Evolutionary conservation across 2,888 invertebrate genomes (phyloP).

Genomic region (Anoncus sp.): DNA sequence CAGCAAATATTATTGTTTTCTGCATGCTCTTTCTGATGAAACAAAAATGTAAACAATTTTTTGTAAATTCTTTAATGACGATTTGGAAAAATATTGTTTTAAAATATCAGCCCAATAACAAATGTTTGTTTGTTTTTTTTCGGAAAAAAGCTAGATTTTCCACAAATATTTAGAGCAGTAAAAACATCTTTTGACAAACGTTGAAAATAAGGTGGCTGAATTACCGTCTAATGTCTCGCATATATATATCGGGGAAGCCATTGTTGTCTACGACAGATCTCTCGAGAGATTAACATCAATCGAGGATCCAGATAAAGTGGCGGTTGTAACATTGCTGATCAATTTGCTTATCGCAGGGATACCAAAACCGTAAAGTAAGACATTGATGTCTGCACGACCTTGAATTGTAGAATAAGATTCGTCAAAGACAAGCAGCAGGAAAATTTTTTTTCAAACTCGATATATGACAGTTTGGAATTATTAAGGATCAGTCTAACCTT

Average conservation of each 20-base stretch:
- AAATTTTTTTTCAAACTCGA: background rate
- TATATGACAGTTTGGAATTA: background rate
- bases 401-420: background rate
- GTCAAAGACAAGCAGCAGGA: background rate
- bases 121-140: no score
- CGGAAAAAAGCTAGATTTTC: no score
- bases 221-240: no score
- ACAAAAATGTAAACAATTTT: no score
- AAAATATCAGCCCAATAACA: no score
- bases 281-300: background rate
- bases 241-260: background rate
- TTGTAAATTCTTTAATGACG: no score
- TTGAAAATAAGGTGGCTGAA: no score
- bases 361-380: slow-evolving; percentile 65
- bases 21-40: no score
- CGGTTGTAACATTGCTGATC: background rate
- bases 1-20: no score
- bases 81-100: no score
- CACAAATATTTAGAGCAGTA: no score
- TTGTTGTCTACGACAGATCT: background rate
- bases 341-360: slow-evolving; percentile 50
- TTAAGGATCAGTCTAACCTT: slow-evolving; percentile 36
- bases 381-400: slow-evolving; percentile 62
- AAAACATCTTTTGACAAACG: background rate
- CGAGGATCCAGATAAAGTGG: background rate